Base-by-base conservation (phyloP, 2,888 invertebrate genomes). In the Apoderus coryli region DNA sequence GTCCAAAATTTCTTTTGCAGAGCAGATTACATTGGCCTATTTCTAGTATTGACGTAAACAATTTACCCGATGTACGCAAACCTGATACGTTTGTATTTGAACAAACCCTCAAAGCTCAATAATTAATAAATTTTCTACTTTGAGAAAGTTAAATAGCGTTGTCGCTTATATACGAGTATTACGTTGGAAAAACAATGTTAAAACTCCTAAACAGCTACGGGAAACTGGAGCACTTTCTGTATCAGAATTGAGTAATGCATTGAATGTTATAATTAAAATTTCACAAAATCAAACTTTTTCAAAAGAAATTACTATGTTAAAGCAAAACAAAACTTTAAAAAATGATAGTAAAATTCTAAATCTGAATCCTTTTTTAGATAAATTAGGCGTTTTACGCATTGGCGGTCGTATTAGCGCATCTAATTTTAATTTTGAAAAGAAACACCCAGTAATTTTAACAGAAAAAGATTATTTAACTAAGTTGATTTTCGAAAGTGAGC, bases 401-500 rank as follows among this genome's bases (percentile, higher is more conserved):
- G 32, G 35, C 3, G 37, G 37, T 9, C 16, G 37, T 10, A 7
- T 37, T 11, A 4, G 10, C n/a, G 15, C 32, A 22, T 36, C 38
- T n/a, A n/a, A 4, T n/a, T 10, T 3, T 28, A 36, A 11, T 6
- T 14, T 22, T 25, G 27, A 34, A 5, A 32, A 28, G 22, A 35
- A 35, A 25, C 33, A 35, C 24, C 36, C 40, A 2, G 13, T 32
- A 14, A 19, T 40, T 4, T 10, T 38, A 10, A 16, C 6, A 10
- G 13, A 24, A 16, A 37, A 27, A 25, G 32, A 37, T 33, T 23
- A 24, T 13, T 30, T 34, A n/a, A 26, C 32, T 13, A 19, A 11
- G 10, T 40, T 16, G 13, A 38, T 25, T 34, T 38, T 31, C 12
- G 14, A 12, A 9, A n/a, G 26, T 16, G 29, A 37, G 5, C 44